Percentiles rank a stretch among this genome's conserved stretches.
phyloP scores from a whole-genome alignment of 2,888 invertebrate genomes.

The Dynastes grantii region DNA sequence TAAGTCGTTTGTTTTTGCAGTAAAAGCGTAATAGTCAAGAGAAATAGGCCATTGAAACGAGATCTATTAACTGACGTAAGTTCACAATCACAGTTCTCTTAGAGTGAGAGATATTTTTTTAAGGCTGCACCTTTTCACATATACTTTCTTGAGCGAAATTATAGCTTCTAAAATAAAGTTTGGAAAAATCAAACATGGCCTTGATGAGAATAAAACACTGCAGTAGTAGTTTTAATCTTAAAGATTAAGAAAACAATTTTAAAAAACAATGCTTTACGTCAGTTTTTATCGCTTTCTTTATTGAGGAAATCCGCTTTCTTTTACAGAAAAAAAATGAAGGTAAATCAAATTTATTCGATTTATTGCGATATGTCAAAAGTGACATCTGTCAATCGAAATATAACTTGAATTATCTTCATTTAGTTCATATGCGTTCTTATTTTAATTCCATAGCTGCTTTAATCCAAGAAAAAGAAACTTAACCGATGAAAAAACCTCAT shows the following conservation, averaged over 20 bases:
- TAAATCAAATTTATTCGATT: background rate
- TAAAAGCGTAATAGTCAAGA: slow-evolving; percentile 12
- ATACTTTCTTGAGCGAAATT: background rate
- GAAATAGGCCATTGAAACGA: slow-evolving; percentile 16
- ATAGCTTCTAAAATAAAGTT: no score
- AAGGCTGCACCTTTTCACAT: slow-evolving; percentile 28
- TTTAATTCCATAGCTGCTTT: slow-evolving; percentile 11
- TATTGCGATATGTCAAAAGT: no score
- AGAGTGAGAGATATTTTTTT: slow-evolving; percentile 31
- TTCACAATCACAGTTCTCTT: slow-evolving; percentile 1
- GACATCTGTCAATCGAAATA: background rate
- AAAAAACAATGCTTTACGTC: slow-evolving; percentile 30
- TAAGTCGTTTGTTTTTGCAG: slow-evolving; percentile 34
- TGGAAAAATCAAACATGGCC: no score
- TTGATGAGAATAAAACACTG: no score
- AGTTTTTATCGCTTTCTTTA: slow-evolving; percentile 9
- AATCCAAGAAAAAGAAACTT: background rate
- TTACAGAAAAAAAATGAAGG: background rate
- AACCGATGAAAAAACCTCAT: no score
- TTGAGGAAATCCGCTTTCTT: background rate
- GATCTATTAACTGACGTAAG: slow-evolving; percentile 34
- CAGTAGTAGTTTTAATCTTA: no score
- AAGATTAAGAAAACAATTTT: background rate
- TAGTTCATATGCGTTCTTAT: background rate
- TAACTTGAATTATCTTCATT: background rate